Base-by-base conservation (phyloP, 37 sponge, comb jelly and placozoan species). In the Ianthella basta region DNA sequence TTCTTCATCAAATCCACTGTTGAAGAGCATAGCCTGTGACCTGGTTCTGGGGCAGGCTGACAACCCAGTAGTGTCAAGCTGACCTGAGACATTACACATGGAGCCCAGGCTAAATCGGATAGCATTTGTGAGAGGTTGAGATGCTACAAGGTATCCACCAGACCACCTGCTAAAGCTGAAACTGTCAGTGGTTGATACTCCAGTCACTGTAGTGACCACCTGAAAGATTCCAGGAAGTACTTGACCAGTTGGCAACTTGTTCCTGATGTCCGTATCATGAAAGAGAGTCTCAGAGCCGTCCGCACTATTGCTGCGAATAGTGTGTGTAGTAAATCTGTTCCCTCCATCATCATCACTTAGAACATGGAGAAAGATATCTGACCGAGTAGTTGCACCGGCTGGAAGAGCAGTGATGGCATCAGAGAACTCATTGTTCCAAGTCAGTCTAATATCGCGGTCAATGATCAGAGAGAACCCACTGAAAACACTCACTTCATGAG, bases 121-220 rank as follows among this genome's bases (percentile, higher is more conserved):
- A 41, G 23, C 10, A 3, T 5, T 53, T 32, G 37, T 13, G 21
- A 21, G 53, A 18, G 20, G 44, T 23, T 32, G n/a, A 16, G 37
- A 19, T 44, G 78, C 38, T 36, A 75, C 5, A 24, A 36, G 38
- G 78, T 75, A 75, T 1, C 37, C 37, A 13, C 78, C 78, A 40
- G 78, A 50, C 78, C 78, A 75, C 23, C 70, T 69, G 34, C 70
- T 34, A 35, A 34, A 69, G 29, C 18, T 69, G 70, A 69, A 69
- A 33, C 6, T 16, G 32, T 70, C 72, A 6, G 72, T 34, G 36
- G 72, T 70, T 2, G 36, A 33, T 33, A 70, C 34, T 70, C 35
- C 72, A 2, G 32, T 70, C 20, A 70, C 36, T 19, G 33, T 70
- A 29, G 36, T 70, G 35, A 4, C 36, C 35, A 33, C 72, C 36